A percentile compares a stretch with the other conserved stretches of the same genome.
These are phyloP conservation scores for Dasyurus viverrinus DNA, from an alignment of 2,113 vertebrate species.

Conservation along the genomic window DNA sequence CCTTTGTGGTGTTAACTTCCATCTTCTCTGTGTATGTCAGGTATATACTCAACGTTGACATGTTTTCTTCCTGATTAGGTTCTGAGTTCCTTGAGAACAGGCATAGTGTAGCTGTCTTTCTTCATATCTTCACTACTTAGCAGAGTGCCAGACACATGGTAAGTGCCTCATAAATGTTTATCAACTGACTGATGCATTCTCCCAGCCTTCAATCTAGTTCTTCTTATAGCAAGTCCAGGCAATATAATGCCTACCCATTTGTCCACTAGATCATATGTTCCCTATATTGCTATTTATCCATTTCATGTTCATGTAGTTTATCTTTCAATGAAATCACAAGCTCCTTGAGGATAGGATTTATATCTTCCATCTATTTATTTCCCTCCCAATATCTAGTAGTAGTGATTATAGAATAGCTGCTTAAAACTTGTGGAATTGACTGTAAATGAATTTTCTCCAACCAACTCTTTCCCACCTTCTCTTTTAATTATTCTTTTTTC, in stretches of 20 bases:
- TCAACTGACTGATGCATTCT: too few species aligned
- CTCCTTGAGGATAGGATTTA: neutral
- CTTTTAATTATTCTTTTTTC: constrained; percentile 24
- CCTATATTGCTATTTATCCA: neutral
- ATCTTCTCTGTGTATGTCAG: too few species aligned
- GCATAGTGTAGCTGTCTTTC: too few species aligned
- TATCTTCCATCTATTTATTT: neutral
- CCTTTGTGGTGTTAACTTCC: too few species aligned
- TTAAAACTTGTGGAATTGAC: neutral
- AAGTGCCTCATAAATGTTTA: too few species aligned
- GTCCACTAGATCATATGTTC: neutral
- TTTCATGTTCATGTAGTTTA: neutral
- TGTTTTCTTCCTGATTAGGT: too few species aligned
- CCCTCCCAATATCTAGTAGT: neutral
- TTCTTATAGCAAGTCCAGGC: neutral
- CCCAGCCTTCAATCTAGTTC: neutral
- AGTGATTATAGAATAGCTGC: neutral
- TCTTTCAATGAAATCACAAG: neutral
- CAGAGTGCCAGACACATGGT: neutral
- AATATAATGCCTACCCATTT: neutral
- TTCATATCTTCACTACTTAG: too few species aligned
- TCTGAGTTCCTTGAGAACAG: too few species aligned
- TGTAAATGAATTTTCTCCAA: constrained; percentile 8
- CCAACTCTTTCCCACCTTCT: neutral
- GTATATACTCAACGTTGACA: too few species aligned